phyloP scores from a whole-genome alignment of 2,888 invertebrate genomes.

The Criorhina ranunculi region DNA sequence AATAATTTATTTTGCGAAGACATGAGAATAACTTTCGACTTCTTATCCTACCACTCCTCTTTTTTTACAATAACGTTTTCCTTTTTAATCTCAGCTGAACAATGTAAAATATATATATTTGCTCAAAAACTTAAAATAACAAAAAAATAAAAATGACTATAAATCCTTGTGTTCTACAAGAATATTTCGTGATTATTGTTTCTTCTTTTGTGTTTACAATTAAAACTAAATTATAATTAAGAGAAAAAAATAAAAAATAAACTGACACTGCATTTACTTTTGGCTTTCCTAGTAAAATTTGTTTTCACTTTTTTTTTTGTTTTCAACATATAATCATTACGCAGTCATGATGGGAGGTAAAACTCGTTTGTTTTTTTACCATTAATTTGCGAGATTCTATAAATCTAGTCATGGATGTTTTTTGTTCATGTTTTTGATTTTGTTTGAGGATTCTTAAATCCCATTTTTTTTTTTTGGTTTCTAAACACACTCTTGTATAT shows the following conservation, averaged over 20 bases:
- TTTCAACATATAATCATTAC: constrained; percentile 49
- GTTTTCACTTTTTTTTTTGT: constrained; percentile 43
- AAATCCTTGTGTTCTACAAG: constrained; percentile 60
- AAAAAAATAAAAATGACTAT: constrained; percentile 58
- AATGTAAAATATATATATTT: constrained; percentile 40
- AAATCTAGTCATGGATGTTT: constrained; percentile 61
- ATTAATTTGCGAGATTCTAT: constrained; percentile 25
- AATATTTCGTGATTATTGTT: constrained; percentile 61
- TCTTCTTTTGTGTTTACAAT: constrained; percentile 42
- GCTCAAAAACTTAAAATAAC: constrained; percentile 34
- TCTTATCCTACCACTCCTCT: constrained; percentile 3
- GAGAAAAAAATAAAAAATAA: constrained; percentile 42
- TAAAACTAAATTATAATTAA: constrained; percentile 43
- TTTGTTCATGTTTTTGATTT: constrained; percentile 24
- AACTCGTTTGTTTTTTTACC: constrained; percentile 29
- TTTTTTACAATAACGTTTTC: constrained; percentile 17
- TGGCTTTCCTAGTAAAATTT: constrained; percentile 73
- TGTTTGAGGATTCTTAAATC: constrained; percentile 34
- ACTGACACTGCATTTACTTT: constrained; percentile 76
- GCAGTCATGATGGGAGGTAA: constrained; percentile 57
- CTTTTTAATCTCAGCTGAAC: constrained; percentile 33
- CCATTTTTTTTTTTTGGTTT: constrained; percentile 35
- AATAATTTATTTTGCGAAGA: constrained; percentile 34
- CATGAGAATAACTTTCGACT: constrained; percentile 22
- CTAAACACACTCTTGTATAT: constrained; percentile 40